Base-by-base conservation (phyloP, 2,888 invertebrate species). In the Napeogenes inachia region DNA sequence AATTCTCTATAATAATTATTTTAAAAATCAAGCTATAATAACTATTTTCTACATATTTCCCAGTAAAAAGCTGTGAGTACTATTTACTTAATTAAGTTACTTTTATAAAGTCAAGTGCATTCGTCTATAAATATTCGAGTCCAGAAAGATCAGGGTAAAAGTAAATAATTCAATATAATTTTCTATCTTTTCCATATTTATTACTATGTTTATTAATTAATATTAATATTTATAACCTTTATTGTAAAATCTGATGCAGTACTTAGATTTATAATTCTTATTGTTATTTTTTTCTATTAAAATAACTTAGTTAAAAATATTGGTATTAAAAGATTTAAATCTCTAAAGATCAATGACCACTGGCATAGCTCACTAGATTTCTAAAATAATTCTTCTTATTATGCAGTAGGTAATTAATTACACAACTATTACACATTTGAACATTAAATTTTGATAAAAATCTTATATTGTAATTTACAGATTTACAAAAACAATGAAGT, bases 1-100 rank as follows among this genome's bases (percentile, higher is more conserved):
- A 62, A 64, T 62, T 68, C 50, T 54, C 55, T 61, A 56, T 54
- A 67, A 65, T 61, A 62, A 54, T 35, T 57, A 55, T 50, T 61
- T 62, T 55, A 45, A 60, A 55, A 61, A 54, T 46, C 42, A 59
- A 47, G n/a, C 13, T 54, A 58, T 54, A 57, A 38, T 50, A 60
- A 21, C 42, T 46, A 56, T 53, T 63, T 54, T 59, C 55, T 59
- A 50, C 33, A 45, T 30, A 50, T 46, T 62, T 53, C 45, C 13
- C 53, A 62, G 13, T 58, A 21, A 53, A 47, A 54, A 56, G 3
- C 53, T 64, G 66, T 66, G 46, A 66, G 66, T 66, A 57, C 46
- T 50, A 54, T 30, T 60, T 61, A 57, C 10, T 30, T 59, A 63
- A 59, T 59, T 65, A 45, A 57, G 54, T 57, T 59, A 50, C 38